A percentile compares a stretch with the other conserved stretches of the same genome.
Conservation (phyloP, 2,797 vertebrate species). For the Nyctibius grandis region DNA sequence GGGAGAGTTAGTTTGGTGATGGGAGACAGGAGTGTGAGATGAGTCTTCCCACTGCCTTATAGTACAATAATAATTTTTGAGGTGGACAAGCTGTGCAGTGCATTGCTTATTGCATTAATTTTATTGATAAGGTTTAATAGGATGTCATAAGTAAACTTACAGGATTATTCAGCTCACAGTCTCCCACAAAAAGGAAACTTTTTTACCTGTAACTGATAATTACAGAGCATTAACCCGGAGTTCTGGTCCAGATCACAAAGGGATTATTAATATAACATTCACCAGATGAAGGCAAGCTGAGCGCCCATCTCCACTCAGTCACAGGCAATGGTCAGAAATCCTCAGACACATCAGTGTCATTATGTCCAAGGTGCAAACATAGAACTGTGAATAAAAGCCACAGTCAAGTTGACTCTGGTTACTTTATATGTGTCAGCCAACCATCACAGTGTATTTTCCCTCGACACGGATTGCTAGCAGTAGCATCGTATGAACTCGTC, state of each 20-base stretch:
- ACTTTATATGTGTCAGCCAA: not conserved
- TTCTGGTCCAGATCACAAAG: not conserved
- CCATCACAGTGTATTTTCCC: not conserved
- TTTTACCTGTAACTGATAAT: not conserved
- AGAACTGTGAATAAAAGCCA: not conserved
- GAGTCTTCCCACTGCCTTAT: not conserved
- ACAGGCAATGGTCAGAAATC: not conserved
- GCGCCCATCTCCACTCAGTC: not conserved
- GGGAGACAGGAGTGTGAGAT: not conserved
- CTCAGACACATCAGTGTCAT: not conserved
- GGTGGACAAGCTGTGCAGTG: not conserved
- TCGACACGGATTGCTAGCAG: fast-evolving
- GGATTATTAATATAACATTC: not conserved
- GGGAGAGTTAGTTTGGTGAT: not conserved
- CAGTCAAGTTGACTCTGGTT: not conserved
- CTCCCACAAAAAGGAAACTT: not conserved
- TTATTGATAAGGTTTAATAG: not conserved
- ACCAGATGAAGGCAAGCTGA: not conserved
- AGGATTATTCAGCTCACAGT: not conserved
- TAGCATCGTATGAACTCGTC: not conserved
- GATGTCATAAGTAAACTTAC: not conserved
- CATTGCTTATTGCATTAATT: not conserved
- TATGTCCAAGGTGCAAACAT: not conserved
- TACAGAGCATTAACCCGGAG: not conserved
- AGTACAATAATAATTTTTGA: not conserved